Percentiles rank a stretch among this genome's conserved stretches.
These are phyloP conservation scores for Bhutanitis thaidina DNA, from an alignment of 2,888 invertebrate species.

Conservation along the genomic window DNA sequence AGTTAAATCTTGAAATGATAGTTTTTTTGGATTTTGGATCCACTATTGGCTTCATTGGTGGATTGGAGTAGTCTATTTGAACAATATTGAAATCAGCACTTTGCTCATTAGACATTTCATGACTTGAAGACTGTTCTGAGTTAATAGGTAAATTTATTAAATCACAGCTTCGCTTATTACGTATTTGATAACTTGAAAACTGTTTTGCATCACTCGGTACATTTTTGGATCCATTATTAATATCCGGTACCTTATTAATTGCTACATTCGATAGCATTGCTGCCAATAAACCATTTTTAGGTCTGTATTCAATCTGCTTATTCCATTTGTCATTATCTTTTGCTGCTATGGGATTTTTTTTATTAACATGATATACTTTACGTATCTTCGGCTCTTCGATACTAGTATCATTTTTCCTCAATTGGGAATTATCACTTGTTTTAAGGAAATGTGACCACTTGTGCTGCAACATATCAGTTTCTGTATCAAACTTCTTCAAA, in stretches of 20 bases:
- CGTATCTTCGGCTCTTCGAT: background rate
- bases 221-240: background rate
- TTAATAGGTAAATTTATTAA: background rate
- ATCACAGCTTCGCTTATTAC: background rate
- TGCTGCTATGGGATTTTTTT: no score
- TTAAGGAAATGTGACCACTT: constrained; percentile 64
- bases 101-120: background rate
- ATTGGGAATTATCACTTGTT: constrained; percentile 41
- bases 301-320: no score
- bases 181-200: background rate
- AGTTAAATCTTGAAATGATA: constrained; percentile 51
- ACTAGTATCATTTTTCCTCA: background rate
- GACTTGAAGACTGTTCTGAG: background rate
- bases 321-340: no score
- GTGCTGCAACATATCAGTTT: constrained; percentile 59
- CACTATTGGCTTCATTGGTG: constrained; percentile 40
- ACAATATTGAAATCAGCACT: background rate
- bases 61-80: constrained; percentile 7
- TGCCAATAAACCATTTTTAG: background rate
- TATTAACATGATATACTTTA: background rate
- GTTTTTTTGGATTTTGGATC: constrained; percentile 51
- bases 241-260: background rate
- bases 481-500: constrained; percentile 50
- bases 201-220: background rate
- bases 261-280: background rate